Conservation (phyloP, 2,797 vertebrate species). For the Epinephelus malabaricus region DNA sequence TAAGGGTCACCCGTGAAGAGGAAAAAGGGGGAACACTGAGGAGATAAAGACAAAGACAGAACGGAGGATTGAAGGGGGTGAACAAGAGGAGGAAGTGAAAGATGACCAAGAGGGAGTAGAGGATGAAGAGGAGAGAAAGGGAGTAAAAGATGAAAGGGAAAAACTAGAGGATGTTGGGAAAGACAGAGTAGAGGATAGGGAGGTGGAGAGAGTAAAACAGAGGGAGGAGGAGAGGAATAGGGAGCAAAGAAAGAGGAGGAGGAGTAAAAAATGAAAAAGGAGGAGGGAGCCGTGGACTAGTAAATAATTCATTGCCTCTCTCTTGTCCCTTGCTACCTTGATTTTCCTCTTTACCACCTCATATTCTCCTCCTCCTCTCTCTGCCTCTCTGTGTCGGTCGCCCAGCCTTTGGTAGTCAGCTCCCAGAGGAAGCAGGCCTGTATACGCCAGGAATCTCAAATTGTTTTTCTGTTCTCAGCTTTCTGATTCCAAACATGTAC, state of each 20-base stretch:
- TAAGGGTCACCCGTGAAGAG: conserved; percentile 1
- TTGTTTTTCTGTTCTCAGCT: conserved; percentile 43
- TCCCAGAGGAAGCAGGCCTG: conserved; percentile 63
- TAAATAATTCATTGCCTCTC: conserved; percentile 81
- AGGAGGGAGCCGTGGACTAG: conserved; percentile 53
- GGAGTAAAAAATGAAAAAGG: conserved; percentile 48
- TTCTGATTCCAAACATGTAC: conserved; percentile 17
- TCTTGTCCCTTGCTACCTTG: conserved; percentile 56
- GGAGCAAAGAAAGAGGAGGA: conserved; percentile 43
- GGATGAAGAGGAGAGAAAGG: conserved; percentile 29
- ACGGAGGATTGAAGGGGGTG: background rate
- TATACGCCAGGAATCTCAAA: conserved; percentile 66
- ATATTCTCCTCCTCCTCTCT: conserved; percentile 1
- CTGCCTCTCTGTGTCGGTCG: conserved; percentile 2
- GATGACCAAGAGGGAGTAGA: conserved; percentile 33
- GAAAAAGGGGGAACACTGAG: conserved; percentile 5
- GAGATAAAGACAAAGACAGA: conserved; percentile 12
- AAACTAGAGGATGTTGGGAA: conserved; percentile 16
- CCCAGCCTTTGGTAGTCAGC: conserved; percentile 57
- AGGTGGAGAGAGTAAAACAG: conserved; percentile 24
- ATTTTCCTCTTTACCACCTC: conserved; percentile 43
- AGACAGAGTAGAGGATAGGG: conserved; percentile 29
- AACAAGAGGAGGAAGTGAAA: conserved; percentile 25
- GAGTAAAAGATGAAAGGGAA: conserved; percentile 37
- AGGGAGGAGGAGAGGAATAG: conserved; percentile 41